Base-by-base conservation (phyloP, 2,113 vertebrate species). In the Carollia perspicillata region DNA sequence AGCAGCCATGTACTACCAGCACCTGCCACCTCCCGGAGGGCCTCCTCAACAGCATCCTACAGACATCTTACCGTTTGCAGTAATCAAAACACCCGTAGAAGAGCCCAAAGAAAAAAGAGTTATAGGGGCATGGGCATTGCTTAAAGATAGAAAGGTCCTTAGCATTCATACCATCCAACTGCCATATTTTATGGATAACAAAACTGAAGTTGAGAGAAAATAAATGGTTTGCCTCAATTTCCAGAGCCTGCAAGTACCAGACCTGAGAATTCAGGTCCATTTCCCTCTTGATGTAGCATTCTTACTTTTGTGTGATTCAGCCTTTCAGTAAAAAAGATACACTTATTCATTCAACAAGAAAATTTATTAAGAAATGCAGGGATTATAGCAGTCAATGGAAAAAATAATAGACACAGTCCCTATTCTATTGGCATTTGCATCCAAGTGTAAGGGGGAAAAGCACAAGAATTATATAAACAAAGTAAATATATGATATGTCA, bases 311-410 rank as follows among this genome's bases (percentile, higher is more conserved):
- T 53, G 53, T 42, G 35, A 84, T 2, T 3, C 1, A 93, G 6
- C 1, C 16, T 75, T 37, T 97, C 44, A 93, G 51, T 40, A 49
- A 35, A 93, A 89, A 77, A 47, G 8, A 78, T 49, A 18, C 3
- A 77, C 47, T 83, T 93, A 95, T 51, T 68, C 42, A 68, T 30
- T 77, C 53, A 93, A 80, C 5, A 92, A 75, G 88, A 93, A 81
- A 51, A 7, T 23, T 23, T 69, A 66, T 33, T 77, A 8, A 40
- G 20, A 84, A 58, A 23, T 23, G 65, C 12, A 81, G 63, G 3
- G 28, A 51, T 88, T 94, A 84, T 0, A 85, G 30, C 1, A 40
- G 30, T 47, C 30, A 51, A 85, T 37, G 30, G 13, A 55, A n/a
- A 92, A 75, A 83, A 85, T 6, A 42, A 77, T 35, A 20, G 6